phyloP scores from a whole-genome alignment of 2,888 invertebrate genomes.

The Dendrolimus pini region DNA sequence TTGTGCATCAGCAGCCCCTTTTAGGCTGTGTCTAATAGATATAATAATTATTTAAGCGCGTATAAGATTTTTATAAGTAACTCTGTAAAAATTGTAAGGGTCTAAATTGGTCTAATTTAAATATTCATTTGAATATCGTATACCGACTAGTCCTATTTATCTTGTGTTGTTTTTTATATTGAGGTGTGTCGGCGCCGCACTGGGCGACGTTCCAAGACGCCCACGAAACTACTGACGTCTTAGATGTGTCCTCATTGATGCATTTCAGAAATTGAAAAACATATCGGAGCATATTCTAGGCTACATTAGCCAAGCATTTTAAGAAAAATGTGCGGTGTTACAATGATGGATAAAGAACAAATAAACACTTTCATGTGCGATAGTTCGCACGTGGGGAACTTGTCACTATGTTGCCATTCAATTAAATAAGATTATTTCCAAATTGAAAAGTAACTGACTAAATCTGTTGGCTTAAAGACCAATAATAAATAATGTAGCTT shows the following conservation, averaged over 20 bases:
- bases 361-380: too few relatives aligned
- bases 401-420: too few relatives aligned
- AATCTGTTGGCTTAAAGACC: too few relatives aligned
- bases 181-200: constrained; percentile 34
- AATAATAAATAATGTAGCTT: too few relatives aligned
- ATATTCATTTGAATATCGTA: background rate
- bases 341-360: too few relatives aligned
- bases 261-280: constrained; percentile 4
- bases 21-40: too few relatives aligned
- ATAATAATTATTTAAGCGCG: background rate
- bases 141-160: constrained; percentile 15
- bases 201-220: constrained; percentile 45
- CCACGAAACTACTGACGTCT: constrained; percentile 22
- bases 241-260: constrained; percentile 17
- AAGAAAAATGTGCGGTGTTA: too few relatives aligned
- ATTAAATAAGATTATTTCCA: too few relatives aligned
- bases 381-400: too few relatives aligned
- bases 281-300: background rate
- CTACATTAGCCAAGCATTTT: too few relatives aligned
- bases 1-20: too few relatives aligned
- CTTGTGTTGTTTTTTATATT: constrained; percentile 32
- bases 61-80: background rate
- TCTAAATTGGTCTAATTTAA: background rate
- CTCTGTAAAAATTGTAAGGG: background rate
- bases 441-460: too few relatives aligned